These are phyloP conservation scores for Malurus splendens DNA, from an alignment of 2,797 vertebrate genomes.

Conservation along the genomic window DNA sequence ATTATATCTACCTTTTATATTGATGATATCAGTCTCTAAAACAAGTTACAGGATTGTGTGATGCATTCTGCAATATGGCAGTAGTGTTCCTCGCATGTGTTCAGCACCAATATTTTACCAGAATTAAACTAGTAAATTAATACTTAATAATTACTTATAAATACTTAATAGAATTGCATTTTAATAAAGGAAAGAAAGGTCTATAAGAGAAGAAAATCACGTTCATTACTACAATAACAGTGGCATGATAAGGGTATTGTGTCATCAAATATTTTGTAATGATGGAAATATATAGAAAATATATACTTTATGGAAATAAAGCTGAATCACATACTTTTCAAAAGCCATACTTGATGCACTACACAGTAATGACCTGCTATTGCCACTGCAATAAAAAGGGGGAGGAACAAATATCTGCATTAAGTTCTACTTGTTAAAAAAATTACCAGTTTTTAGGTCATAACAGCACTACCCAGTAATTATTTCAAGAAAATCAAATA, in stretches of 20 bases:
- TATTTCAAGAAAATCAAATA: background rate
- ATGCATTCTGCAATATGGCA: background rate
- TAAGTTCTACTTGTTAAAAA: background rate
- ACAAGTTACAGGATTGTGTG: background rate
- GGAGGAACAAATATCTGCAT: background rate
- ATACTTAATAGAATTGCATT: slow-evolving; percentile 37
- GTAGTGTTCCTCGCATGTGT: background rate
- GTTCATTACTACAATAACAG: background rate
- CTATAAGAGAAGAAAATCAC: background rate
- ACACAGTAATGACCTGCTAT: background rate
- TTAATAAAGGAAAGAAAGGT: slow-evolving; percentile 17
- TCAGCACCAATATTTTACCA: background rate
- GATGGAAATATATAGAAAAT: slow-evolving; percentile 13
- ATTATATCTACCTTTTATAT: background rate
- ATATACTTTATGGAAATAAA: background rate
- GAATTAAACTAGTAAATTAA: background rate
- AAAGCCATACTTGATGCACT: background rate
- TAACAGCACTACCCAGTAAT: background rate
- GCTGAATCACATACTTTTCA: background rate
- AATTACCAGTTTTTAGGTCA: background rate
- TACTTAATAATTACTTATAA: too few relatives aligned
- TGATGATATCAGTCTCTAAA: background rate
- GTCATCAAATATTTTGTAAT: background rate
- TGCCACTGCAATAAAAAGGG: background rate
- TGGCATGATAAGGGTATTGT: background rate